Conservation (phyloP, 2,888 invertebrate species). For the Bedellia somnulentella region DNA sequence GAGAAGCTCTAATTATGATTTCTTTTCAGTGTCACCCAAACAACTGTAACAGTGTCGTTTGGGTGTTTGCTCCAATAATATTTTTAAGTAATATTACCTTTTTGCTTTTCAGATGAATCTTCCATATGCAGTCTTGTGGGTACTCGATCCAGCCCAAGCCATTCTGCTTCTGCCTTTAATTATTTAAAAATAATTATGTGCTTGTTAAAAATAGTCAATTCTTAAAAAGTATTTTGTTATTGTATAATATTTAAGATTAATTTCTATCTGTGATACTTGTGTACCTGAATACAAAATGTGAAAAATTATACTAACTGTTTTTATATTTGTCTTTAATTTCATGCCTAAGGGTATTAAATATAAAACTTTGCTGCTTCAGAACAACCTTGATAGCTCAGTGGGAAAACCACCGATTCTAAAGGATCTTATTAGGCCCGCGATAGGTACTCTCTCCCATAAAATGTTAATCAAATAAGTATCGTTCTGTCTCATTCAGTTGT, state of each 20-base stretch:
- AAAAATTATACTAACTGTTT: too few species aligned
- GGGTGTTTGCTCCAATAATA: slow-evolving; percentile 30
- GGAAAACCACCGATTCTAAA: too few species aligned
- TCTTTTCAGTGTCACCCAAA: slow-evolving; percentile 44
- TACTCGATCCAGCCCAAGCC: slow-evolving; percentile 67
- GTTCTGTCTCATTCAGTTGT: too few species aligned
- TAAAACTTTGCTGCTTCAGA: too few species aligned
- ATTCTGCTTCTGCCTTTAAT: slow-evolving; percentile 63
- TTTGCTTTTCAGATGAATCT: slow-evolving; percentile 58
- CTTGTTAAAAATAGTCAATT: not conserved
- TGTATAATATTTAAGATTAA: not conserved
- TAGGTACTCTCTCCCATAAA: too few species aligned
- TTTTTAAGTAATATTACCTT: slow-evolving; percentile 37
- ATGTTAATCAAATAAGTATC: too few species aligned
- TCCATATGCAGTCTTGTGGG: slow-evolving; percentile 64
- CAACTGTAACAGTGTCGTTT: slow-evolving; percentile 25
- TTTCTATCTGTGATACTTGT: slow-evolving; percentile 18
- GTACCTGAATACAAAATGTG: too few species aligned
- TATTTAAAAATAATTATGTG: slow-evolving; percentile 4
- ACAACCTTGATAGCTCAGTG: too few species aligned
- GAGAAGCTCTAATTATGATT: slow-evolving; percentile 39
- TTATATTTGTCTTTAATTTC: too few species aligned
- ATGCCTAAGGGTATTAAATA: too few species aligned
- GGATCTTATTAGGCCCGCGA: too few species aligned
- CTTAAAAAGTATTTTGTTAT: not conserved